Conservation (phyloP, 2,797 vertebrate genomes). For the Ceryle rudis region DNA sequence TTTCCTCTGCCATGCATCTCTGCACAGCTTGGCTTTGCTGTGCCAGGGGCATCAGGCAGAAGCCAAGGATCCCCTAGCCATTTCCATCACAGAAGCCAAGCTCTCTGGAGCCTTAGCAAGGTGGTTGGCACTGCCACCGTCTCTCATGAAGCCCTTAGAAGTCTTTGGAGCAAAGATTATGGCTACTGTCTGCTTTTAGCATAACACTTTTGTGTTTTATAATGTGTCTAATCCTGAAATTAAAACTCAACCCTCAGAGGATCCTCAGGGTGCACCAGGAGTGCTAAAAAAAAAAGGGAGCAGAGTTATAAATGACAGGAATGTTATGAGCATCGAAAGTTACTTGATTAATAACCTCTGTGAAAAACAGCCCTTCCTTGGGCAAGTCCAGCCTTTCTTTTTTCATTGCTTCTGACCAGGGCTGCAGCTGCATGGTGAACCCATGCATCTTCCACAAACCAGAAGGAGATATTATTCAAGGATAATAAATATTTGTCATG, state of each 20-base stretch:
- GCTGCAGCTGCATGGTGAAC: not conserved
- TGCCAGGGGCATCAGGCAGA: not conserved
- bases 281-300: not conserved
- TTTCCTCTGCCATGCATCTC: not conserved
- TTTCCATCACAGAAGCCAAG: not conserved
- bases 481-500: not conserved
- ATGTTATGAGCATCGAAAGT: not conserved
- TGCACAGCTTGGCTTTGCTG: not conserved
- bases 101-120: not conserved
- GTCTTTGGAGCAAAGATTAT: not conserved
- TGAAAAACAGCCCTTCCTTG: not conserved
- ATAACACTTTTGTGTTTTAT: not conserved
- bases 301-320: not conserved
- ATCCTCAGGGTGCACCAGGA: not conserved
- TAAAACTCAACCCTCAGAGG: not conserved
- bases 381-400: not conserved
- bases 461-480: not conserved
- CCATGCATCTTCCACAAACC: not conserved
- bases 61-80: not conserved
- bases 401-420: not conserved
- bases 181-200: accelerated
- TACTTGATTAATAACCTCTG: not conserved
- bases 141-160: not conserved
- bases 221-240: slow-evolving; percentile 23
- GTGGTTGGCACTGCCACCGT: accelerated